Base-by-base conservation (phyloP, 2,888 invertebrate species). In the Volucella inflata region DNA sequence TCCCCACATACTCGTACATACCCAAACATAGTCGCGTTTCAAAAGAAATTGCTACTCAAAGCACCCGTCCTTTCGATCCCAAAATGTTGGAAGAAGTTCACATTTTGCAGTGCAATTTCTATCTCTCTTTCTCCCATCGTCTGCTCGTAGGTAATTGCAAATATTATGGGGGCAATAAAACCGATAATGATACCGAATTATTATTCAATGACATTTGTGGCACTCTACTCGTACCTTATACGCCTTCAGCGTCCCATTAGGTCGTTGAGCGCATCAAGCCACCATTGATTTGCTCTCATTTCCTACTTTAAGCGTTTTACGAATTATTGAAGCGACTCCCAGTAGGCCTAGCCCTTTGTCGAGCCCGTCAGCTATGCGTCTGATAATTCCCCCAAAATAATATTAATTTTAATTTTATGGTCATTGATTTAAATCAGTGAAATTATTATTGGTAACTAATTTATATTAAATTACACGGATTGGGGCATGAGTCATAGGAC, bases 181-280 rank as follows among this genome's bases (percentile, higher is more conserved):
- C 87, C 90, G 89, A 90, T 90, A 89, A 90, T 89, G 88, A 89
- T 74, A 77, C 87, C 71, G 87, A 89, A 91, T 89, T 90, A 89
- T 89, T 88, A 88, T 89, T 89, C 88, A 87, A 87, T 88, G 87
- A 87, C 76, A 88, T 88, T 88, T 87, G 87, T 75, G 67, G 64
- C 53, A 38, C 74, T 59, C 44, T 57, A 30, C 38, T 57, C 53
- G 42, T 59, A 55, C 60, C 53, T 8, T 21, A 17, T 2, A 17
- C 11, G n/a, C 42, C 30, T n/a, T 11, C 12, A 30, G 6, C 42
- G 36, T 17, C 30, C 9, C 16, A 17, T 38, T 51, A 44, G n/a
- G 46, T 44, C 36, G n/a, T 68, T 46, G 12, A 36, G 72, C 46
- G 65, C 80, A 71, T 82, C 76, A 70, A 64, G 59, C 62, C 16